Evolutionary conservation across 2,888 invertebrate species (phyloP).

Genomic region (Phyllotreta striolata): DNA sequence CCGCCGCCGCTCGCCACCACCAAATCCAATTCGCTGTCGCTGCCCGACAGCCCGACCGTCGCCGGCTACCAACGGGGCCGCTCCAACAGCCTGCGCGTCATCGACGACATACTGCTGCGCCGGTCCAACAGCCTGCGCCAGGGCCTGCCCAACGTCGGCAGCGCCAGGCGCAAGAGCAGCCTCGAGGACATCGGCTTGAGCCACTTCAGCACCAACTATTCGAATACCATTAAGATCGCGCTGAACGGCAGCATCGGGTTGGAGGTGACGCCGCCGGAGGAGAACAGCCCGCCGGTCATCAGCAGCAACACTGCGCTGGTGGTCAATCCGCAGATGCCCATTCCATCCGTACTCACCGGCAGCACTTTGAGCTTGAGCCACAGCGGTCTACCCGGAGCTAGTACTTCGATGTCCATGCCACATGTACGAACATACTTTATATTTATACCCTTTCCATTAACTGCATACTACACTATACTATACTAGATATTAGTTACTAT

Average conservation of each 20-base stretch:
- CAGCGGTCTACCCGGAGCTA: slow-evolving; percentile 51
- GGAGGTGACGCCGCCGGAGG: slow-evolving; percentile 70
- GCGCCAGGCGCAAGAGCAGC: slow-evolving; percentile 78
- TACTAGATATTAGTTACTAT: too few relatives aligned
- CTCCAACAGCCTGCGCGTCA: slow-evolving; percentile 86
- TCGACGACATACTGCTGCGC: slow-evolving; percentile 83
- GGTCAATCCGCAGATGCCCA: slow-evolving; percentile 59
- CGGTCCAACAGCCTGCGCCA: slow-evolving; percentile 86
- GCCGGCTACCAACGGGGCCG: slow-evolving; percentile 77
- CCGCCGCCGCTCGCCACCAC: slow-evolving; percentile 83
- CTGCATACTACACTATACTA: too few relatives aligned
- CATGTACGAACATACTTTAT: too few relatives aligned
- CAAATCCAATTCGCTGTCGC: slow-evolving; percentile 87
- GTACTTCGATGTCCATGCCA: slow-evolving; percentile 49
- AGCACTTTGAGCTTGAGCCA: slow-evolving; percentile 57
- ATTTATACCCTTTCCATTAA: too few relatives aligned
- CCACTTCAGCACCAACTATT: slow-evolving; percentile 76
- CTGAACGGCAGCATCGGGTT: slow-evolving; percentile 86
- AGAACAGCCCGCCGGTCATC: slow-evolving; percentile 65
- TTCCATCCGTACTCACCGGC: slow-evolving; percentile 45
- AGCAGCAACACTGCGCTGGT: slow-evolving; percentile 66
- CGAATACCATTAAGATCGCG: slow-evolving; percentile 84
- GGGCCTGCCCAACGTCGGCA: slow-evolving; percentile 74
- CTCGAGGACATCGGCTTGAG: slow-evolving; percentile 86
- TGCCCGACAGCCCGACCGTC: slow-evolving; percentile 88